phyloP scores from a whole-genome alignment of 1,140 invertebrate species.

The Papilio polytes region DNA sequence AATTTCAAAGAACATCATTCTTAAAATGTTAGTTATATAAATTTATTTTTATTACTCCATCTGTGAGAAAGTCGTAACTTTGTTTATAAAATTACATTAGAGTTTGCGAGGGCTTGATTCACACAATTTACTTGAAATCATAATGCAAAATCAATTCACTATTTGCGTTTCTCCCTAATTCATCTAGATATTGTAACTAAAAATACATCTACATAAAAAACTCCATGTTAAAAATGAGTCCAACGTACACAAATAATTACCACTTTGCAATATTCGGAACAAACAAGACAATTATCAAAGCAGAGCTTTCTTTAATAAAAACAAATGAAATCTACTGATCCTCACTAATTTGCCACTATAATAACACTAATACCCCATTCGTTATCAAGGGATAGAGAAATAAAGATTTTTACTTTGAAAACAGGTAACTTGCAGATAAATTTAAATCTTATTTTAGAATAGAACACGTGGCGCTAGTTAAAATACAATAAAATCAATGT shows the following conservation, averaged over 20 bases:
- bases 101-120: not conserved
- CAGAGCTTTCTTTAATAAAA: too few relatives aligned
- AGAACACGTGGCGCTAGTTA: conserved; percentile 20
- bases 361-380: not conserved
- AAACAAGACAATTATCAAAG: too few relatives aligned
- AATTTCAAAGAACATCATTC: conserved; percentile 1
- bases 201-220: not conserved
- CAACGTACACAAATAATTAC: too few relatives aligned
- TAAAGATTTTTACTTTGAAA: not conserved
- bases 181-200: not conserved
- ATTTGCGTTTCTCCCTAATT: not conserved
- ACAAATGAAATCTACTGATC: too few relatives aligned
- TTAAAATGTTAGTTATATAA: conserved; percentile 23
- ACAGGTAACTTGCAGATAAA: not conserved
- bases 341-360: too few relatives aligned
- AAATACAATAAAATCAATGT: conserved; percentile 12
- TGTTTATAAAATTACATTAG: conserved; percentile 32
- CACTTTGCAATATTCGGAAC: too few relatives aligned
- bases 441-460: not conserved
- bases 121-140: conserved; percentile 8
- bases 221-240: too few relatives aligned
- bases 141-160: conserved; percentile 10
- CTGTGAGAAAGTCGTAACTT: conserved; percentile 34
- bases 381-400: not conserved
- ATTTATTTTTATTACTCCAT: conserved; percentile 31